phyloP scores from a whole-genome alignment of 2,888 invertebrate species.

The Drosophila merina region DNA sequence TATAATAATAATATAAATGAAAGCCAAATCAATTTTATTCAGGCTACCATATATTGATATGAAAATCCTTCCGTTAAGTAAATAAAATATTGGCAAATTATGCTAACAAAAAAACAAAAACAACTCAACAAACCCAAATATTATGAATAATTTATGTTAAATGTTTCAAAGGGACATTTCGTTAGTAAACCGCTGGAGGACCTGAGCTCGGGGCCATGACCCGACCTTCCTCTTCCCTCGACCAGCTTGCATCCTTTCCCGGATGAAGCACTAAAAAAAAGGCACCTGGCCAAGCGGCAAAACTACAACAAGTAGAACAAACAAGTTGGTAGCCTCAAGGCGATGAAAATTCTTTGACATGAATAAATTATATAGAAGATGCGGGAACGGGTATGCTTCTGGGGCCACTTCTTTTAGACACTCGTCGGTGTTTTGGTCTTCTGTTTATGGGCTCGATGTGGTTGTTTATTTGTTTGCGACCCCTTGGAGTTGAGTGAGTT shows the following conservation, averaged over 20 bases:
- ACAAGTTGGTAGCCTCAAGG: slow-evolving; percentile 61
- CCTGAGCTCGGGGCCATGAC: not conserved
- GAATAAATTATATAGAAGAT: slow-evolving; percentile 71
- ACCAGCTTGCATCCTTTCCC: slow-evolving; percentile 1
- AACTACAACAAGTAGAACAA: slow-evolving; percentile 49
- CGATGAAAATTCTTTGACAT: slow-evolving; percentile 73
- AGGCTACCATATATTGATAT: slow-evolving; percentile 13
- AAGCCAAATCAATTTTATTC: slow-evolving; percentile 1
- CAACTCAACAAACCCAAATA: slow-evolving; percentile 56
- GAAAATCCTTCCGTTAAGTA: slow-evolving; percentile 15
- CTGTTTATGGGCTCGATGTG: slow-evolving; percentile 29
- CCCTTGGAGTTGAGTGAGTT: slow-evolving; percentile 41
- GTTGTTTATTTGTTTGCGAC: slow-evolving; percentile 17
- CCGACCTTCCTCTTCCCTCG: not conserved
- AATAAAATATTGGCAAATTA: slow-evolving; percentile 24
- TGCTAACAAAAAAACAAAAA: slow-evolving; percentile 20
- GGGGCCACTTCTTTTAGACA: slow-evolving; percentile 18
- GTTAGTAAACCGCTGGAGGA: slow-evolving; percentile 46
- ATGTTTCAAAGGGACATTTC: slow-evolving; percentile 64
- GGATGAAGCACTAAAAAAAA: slow-evolving; percentile 8
- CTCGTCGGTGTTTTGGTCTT: slow-evolving; percentile 7
- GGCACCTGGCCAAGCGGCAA: slow-evolving; percentile 61
- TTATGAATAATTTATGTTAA: slow-evolving; percentile 75
- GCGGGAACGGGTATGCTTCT: not conserved
- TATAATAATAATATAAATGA: slow-evolving; percentile 1